Evolutionary conservation across 2,113 vertebrate genomes (phyloP), one percentile per base, ranked within the genome.

Genomic region (Sceloporus tristichus): DNA sequence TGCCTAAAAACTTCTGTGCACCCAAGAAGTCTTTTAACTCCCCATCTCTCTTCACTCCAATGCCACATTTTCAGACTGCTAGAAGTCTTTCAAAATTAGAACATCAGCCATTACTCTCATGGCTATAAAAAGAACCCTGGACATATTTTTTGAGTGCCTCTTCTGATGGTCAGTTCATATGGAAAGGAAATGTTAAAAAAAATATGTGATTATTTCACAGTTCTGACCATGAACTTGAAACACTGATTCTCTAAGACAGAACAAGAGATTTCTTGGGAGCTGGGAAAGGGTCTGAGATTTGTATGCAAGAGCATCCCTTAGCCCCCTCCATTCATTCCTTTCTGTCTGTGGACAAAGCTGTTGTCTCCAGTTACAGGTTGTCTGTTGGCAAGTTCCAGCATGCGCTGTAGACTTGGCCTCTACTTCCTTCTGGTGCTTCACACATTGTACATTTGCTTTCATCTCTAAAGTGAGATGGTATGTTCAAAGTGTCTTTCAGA

Each of bases 381-480:
- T 84, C 81, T 78, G 73, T 83, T 83, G 80, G 73, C 73, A 68
- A 70, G 48, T 70, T 84, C 81, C 87, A 88, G 62, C 62, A 27
- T 68, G n/a, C 27, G 8, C 29, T 76, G 74, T 88, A n/a, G 42
- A 68, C 80, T 77, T 77, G 59, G 87, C 62, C 74, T 83, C 23
- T 27, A 70, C 87, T 78, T 88, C 87, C 87, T 84, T 77, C 34
- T 78, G 62, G 74, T 88, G 65, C 81, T 88, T 88, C 87, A 78
- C 87, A 88, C 81, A 70, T 84, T 77, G 87, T 88, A 40, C 81
- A 78, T 78, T 88, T 78, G 81, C 87, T 88, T 88, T 88, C 62
- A 88, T 88, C 87, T 88, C 87, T 88, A 40, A 88, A 88, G 81
- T 88, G 81, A n/a, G 21, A 34, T 56, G 81, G 81, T 88, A 84